These are phyloP conservation scores for Thera britannica DNA, from an alignment of 2,888 invertebrate genomes.

Conservation along the genomic window DNA sequence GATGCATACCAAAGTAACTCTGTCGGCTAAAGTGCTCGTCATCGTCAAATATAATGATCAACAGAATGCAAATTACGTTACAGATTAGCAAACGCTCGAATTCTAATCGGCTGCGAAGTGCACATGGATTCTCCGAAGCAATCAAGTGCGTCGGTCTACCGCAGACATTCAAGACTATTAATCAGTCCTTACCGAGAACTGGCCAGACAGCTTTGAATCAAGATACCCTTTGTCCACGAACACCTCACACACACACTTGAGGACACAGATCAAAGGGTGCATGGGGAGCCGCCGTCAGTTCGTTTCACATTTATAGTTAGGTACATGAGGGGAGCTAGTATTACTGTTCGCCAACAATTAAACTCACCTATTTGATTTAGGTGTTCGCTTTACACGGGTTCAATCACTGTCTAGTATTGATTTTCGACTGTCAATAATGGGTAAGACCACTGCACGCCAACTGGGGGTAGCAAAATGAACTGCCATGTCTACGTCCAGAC, in stretches of 20 bases:
- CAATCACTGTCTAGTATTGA: background rate
- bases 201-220: background rate
- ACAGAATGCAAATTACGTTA: too few relatives aligned
- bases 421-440: background rate
- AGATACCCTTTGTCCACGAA: slow-evolving; percentile 8
- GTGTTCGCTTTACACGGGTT: background rate
- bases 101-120: background rate
- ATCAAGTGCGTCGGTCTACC: background rate
- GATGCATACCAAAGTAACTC: too few relatives aligned
- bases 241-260: background rate
- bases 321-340: background rate
- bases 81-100: background rate
- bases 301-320: background rate
- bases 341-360: slow-evolving; percentile 4
- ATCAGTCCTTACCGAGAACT: background rate
- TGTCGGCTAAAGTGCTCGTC: too few relatives aligned
- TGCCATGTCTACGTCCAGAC: background rate
- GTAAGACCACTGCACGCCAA: background rate
- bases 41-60: too few relatives aligned
- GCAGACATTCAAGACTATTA: background rate
- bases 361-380: background rate
- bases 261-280: slow-evolving; percentile 6
- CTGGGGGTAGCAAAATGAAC: too few relatives aligned
- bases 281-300: background rate
- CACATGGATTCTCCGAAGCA: background rate